Base-by-base conservation (phyloP, 2,797 vertebrate genomes). In the Pantherophis vulpinus region DNA sequence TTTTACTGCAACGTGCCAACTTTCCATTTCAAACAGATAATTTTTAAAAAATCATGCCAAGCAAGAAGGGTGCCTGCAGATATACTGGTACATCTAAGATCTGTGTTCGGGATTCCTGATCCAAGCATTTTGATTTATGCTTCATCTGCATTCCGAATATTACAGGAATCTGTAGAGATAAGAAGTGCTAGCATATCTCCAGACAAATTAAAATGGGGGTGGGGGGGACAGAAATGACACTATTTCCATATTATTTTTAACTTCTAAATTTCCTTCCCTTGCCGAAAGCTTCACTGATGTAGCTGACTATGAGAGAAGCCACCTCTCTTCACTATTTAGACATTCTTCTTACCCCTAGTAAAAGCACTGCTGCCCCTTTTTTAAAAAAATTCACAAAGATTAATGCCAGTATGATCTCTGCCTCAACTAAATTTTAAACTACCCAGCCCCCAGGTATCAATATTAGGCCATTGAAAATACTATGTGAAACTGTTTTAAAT, bases 401-500 rank as follows among this genome's bases (percentile, higher is more conserved):
- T 79, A 79, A 79, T 54, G 11, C 74, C 9, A 79, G 9, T 79
- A 37, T 42, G 37, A 79, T 61, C 88, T 27, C 8, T n/a, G 37
- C 42, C 66, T 74, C 89, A 12, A 32, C 51, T 66, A 63, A 70
- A 90, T 74, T 51, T 29, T 90, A 70, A 74, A 10, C 5, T n/a
- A 79, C 9, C 9, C 37, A 79, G 37, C 11, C 51, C 23, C 20
- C 5, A 55, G 89, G 51, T 90, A 63, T 66, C 89, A 56, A 88
- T 25, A 51, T 89, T 47, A 54, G 47, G 51, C 16, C 29, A n/a
- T 37, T 70, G 55, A 23, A 66, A 55, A 14, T 74, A 12, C 51
- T 74, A 23, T 10, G 66, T 56, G 87, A 66, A 86, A 86, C 9
- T 37, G 86, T 47, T 74, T 14, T 56, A 87, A 89, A 95, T 95